Conservation (phyloP, 2,113 vertebrate species). For the Illadopsis cleaveri region DNA sequence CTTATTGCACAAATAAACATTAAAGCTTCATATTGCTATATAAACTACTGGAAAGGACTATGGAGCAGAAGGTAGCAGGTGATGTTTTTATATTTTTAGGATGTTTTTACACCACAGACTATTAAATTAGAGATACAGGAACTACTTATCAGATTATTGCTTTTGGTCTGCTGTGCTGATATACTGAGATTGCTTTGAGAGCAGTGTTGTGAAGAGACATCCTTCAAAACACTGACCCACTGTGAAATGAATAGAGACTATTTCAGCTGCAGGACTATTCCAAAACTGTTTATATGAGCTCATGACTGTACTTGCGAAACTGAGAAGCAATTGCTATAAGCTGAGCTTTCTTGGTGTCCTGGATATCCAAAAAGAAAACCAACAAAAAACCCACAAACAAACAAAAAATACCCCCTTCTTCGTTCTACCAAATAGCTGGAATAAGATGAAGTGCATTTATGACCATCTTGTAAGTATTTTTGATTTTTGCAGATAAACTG, state of each 20-base stretch:
- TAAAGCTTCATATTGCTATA: not conserved
- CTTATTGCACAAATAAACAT: conserved; percentile 15
- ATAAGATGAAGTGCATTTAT: not conserved
- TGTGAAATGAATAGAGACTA: not conserved
- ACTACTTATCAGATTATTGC: not conserved
- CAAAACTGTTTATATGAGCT: not conserved
- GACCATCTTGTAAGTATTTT: not conserved
- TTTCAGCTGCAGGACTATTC: not conserved
- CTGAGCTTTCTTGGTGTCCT: not conserved
- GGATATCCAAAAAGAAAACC: not conserved
- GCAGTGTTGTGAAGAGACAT: not conserved
- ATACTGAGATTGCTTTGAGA: not conserved
- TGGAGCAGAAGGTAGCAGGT: not conserved
- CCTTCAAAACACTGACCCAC: not conserved
- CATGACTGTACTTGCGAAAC: not conserved
- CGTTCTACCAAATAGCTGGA: not conserved
- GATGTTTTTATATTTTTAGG: not conserved
- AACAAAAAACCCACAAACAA: not conserved
- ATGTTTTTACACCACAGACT: not conserved
- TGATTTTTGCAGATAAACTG: not conserved
- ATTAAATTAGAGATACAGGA: not conserved
- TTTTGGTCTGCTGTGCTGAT: not conserved
- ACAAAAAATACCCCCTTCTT: not conserved
- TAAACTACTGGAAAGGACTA: not conserved
- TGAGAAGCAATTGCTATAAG: not conserved